phyloP scores from a whole-genome alignment of 1,140 invertebrate species.

The Hylaeus anthracinus region DNA sequence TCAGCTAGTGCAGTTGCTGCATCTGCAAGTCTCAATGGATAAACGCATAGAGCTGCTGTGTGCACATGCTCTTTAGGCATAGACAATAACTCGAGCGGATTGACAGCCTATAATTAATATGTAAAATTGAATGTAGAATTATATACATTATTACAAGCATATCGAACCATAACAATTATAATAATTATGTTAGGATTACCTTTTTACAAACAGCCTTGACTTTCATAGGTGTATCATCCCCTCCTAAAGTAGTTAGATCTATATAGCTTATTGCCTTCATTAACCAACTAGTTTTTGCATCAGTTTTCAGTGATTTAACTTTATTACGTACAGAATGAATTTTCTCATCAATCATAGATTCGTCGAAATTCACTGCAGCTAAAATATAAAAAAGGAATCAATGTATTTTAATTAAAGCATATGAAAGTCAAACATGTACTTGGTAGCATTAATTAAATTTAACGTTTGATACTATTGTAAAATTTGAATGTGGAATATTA shows the following conservation, averaged over 20 bases:
- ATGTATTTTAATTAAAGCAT: neutral
- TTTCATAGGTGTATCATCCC: constrained; percentile 93
- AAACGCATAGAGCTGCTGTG: constrained; percentile 96
- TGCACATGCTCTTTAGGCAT: constrained; percentile 70
- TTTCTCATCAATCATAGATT: constrained; percentile 52
- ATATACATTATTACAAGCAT: neutral
- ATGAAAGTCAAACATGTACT: constrained; percentile 7
- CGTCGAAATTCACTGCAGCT: constrained; percentile 56
- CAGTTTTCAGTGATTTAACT: constrained; percentile 72
- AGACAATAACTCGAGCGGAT: constrained; percentile 77
- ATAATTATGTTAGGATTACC: constrained; percentile 79
- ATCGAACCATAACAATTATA: constrained; percentile 32
- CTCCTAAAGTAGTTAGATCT: constrained; percentile 94
- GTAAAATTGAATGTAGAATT: constrained; percentile 27
- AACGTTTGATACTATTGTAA: neutral
- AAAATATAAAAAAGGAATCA: neutral
- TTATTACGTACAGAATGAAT: constrained; percentile 55
- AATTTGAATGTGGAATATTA: neutral
- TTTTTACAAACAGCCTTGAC: constrained; percentile 91
- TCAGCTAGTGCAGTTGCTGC: constrained; percentile 84
- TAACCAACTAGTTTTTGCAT: constrained; percentile 88
- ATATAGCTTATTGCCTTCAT: constrained; percentile 91
- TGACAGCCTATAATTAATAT: constrained; percentile 81
- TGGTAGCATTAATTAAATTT: neutral
- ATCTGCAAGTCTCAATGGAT: constrained; percentile 91